phyloP scores from a whole-genome alignment of 37 sponge, comb jelly and placozoan species.

The Dysidea cf. avara region DNA sequence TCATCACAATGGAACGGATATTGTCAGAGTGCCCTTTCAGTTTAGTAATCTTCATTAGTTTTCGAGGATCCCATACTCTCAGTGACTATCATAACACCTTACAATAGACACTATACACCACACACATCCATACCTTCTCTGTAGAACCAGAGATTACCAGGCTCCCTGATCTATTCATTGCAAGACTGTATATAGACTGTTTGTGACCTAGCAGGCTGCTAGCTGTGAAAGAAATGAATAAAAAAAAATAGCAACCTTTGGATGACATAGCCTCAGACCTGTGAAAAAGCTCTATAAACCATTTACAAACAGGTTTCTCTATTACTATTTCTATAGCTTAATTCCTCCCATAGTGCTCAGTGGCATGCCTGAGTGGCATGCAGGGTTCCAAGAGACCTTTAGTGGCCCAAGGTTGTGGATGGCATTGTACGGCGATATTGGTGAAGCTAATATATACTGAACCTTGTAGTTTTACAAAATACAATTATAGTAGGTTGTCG shows the following conservation, averaged over 20 bases:
- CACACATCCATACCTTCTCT: conserved; percentile 73
- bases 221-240: conserved; percentile 11
- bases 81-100: conserved; percentile 17
- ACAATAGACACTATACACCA: too few species aligned
- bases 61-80: conserved; percentile 84
- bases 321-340: too few species aligned
- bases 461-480: too few species aligned
- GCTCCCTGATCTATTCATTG: conserved; percentile 67
- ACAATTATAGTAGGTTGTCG: too few species aligned
- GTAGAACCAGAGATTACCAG: conserved; percentile 84
- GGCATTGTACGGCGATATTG: not conserved
- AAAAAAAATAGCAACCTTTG: too few species aligned
- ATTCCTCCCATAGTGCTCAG: too few species aligned
- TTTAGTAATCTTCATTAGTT: conserved; percentile 46
- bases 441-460: not conserved
- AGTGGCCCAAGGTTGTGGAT: not conserved
- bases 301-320: too few species aligned
- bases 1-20: conserved; percentile 74
- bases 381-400: not conserved
- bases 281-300: too few species aligned
- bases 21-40: conserved; percentile 93
- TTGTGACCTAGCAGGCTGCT: conserved; percentile 76
- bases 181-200: conserved; percentile 89
- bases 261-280: too few species aligned
- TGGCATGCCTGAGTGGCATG: too few species aligned